Conservation (phyloP, 2,113 vertebrate genomes). For the Strix aluco region DNA sequence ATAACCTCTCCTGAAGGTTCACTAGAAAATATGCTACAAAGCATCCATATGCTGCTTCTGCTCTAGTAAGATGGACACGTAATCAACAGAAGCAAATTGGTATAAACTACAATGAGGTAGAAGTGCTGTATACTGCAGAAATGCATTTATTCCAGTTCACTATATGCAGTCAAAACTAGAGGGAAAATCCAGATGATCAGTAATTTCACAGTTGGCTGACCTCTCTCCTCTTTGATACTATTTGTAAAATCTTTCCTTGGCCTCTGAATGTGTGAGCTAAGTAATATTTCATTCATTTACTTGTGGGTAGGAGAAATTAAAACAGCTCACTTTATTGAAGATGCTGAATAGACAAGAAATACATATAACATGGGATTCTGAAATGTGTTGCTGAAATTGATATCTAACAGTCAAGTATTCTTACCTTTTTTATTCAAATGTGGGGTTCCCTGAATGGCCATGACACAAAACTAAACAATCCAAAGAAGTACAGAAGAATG, state of each 20-base stretch:
- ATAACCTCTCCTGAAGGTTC: neutral
- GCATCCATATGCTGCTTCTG: neutral
- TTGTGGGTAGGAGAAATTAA: conserved; percentile 40
- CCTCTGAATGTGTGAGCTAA: conserved; percentile 37
- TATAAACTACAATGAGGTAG: conserved; percentile 49
- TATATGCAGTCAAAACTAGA: conserved; percentile 63
- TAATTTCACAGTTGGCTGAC: conserved; percentile 83
- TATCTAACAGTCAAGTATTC: neutral
- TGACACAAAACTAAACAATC: neutral
- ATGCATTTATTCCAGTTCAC: conserved; percentile 64
- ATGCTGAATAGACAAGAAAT: conserved; percentile 62
- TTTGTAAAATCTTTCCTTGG: conserved; percentile 71
- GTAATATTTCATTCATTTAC: conserved; percentile 71
- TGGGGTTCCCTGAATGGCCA: neutral
- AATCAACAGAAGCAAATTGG: conserved; percentile 71
- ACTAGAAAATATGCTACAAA: conserved; percentile 25
- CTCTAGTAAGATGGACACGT: conserved; percentile 53
- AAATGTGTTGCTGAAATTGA: neutral
- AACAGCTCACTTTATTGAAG: conserved; percentile 61
- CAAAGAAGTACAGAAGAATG: neutral
- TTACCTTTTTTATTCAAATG: neutral
- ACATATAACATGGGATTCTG: neutral
- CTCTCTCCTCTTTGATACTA: conserved; percentile 75
- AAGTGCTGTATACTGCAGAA: conserved; percentile 59
- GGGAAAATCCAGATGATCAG: conserved; percentile 77